Evolutionary conservation across 2,113 vertebrate species (phyloP), one percentile per base, ranked within the genome.

Genomic region (Zosterops japonicus): DNA sequence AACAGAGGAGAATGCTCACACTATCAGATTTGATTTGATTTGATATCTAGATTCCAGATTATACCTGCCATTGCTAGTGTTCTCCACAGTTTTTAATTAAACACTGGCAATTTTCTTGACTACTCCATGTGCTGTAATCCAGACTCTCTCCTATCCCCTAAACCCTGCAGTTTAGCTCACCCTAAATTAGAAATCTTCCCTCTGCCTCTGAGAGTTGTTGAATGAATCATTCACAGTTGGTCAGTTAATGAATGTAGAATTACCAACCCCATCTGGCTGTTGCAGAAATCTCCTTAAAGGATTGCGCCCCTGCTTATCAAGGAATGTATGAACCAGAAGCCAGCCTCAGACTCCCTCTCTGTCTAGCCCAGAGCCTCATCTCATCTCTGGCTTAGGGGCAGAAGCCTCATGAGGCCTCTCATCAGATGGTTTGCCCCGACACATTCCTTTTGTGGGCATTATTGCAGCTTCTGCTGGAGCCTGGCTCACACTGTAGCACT

Each of bases 71-170:
- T 18, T 41, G 21, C 49, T 85, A 83, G 28, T 23, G 24, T 39
- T 83, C 39, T 42, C 21, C 53, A 29, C 29, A 31, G 57, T 41
- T 83, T 52, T 75, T 57, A 85, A 3, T 50, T 64, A 31, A 59
- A 78, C 28, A 19, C 35, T 2, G 8, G 12, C 47, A 50, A 60
- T 69, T 80, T 77, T 72, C 46, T 47, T 29, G 12, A 52, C 42
- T 57, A 6, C 8, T 47, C 28, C 69, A 63, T 0, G 0, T 35
- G 52, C 55, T 39, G 28, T 29, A 87, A 27, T 31, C 35, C 39
- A 36, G 69, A 87, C 11, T 82, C 42, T 11, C 61, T 74, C 60
- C 42, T 63, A 61, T 69, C n/a, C 42, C 52, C 39, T 41, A 68
- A 74, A 72, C 21, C 36, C 10, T 81, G 19, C 6, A 11, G 69